A percentile compares a stretch with the other conserved stretches of the same genome.
Evolutionary conservation across 1,140 invertebrate genomes (phyloP).

Genomic region (Teleogryllus occipitalis): DNA sequence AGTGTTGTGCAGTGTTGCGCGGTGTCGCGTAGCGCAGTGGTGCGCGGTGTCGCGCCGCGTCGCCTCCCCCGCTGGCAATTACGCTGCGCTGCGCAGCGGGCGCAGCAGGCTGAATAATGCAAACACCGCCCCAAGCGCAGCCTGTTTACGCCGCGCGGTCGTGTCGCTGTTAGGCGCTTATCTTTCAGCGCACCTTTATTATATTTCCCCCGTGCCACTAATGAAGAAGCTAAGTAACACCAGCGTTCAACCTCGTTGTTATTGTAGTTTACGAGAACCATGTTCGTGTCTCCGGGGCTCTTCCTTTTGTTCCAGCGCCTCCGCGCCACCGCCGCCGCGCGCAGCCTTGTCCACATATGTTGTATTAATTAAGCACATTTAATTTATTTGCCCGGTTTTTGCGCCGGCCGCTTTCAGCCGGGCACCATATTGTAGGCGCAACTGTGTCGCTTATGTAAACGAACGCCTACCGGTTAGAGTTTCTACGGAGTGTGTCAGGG

Average conservation of each 20-base stretch:
- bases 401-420: neutral
- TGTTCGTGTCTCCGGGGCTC: neutral
- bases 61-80: no score
- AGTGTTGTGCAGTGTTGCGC: no score
- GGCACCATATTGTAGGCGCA: neutral
- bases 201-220: neutral
- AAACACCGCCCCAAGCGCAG: no score
- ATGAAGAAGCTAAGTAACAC: neutral
- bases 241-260: neutral
- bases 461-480: neutral
- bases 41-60: no score
- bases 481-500: neutral
- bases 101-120: no score
- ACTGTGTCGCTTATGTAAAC: neutral
- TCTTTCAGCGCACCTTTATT: neutral
- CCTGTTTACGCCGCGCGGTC: neutral
- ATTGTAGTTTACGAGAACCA: neutral
- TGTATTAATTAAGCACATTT: neutral
- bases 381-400: neutral
- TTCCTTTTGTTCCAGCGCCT: neutral
- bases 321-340: no score
- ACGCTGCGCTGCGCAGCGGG: no score
- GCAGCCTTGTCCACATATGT: neutral
- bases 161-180: neutral
- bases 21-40: no score